Evolutionary conservation across 2,797 vertebrate genomes (phyloP).

Genomic region (Syngnathus acus): DNA sequence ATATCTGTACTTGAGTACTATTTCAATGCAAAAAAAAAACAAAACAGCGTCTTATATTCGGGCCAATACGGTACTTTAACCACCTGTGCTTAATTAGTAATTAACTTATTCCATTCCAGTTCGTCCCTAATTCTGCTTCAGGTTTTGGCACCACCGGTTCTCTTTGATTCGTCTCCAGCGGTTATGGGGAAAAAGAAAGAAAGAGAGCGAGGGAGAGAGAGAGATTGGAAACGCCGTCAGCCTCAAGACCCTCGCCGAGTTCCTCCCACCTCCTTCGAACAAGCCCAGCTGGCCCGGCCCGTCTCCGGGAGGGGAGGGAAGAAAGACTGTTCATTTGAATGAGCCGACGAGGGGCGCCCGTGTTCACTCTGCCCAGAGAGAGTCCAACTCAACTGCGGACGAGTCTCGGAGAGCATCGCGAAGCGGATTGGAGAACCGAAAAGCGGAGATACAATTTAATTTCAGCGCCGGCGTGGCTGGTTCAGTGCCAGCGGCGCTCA

Average conservation of each 20-base stretch:
- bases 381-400: conserved; percentile 11
- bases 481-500: neutral
- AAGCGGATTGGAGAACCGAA: conserved; percentile 2
- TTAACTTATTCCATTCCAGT: conserved; percentile 72
- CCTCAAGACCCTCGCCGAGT: conserved; percentile 47
- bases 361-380: conserved; percentile 21
- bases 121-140: conserved; percentile 63
- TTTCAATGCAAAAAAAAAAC: too few relatives aligned
- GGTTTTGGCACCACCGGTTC: conserved; percentile 59
- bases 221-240: conserved; percentile 57
- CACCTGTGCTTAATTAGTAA: conserved; percentile 35
- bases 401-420: conserved; percentile 7
- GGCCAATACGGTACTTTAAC: too few relatives aligned
- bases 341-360: conserved; percentile 1
- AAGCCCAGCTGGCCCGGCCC: conserved; percentile 3
- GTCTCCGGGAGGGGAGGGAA: neutral
- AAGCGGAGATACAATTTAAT: neutral
- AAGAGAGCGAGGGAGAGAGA: conserved; percentile 15
- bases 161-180: conserved; percentile 29
- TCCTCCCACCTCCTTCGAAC: conserved; percentile 1
- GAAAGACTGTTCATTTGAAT: conserved; percentile 1
- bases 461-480: neutral
- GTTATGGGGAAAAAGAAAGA: conserved; percentile 19
- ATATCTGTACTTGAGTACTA: too few relatives aligned
- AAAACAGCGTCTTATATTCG: too few relatives aligned